A percentile compares a stretch with the other conserved stretches of the same genome.
phyloP scores from a whole-genome alignment of 2,113 vertebrate genomes.

The Dasyurus viverrinus region DNA sequence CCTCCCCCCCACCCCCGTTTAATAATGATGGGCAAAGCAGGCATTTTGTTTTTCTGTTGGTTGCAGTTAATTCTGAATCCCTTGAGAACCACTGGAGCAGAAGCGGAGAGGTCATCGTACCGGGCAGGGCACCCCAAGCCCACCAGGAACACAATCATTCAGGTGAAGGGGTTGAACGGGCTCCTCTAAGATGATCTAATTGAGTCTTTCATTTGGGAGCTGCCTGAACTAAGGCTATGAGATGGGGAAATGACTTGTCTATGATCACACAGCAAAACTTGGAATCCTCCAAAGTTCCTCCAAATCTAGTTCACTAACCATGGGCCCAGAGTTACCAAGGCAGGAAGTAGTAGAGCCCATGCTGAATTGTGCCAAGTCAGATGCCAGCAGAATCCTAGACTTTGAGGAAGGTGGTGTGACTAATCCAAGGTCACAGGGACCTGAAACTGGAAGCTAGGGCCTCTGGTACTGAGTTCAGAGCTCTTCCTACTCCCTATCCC shows the following conservation, averaged over 20 bases:
- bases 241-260: slow-evolving; percentile 18
- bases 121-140: background rate
- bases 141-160: background rate
- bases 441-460: slow-evolving; percentile 38
- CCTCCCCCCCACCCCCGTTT: background rate
- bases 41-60: slow-evolving; percentile 27
- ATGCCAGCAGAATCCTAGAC: background rate
- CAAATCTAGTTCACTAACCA: slow-evolving; percentile 22
- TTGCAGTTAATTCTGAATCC: slow-evolving; percentile 39
- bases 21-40: slow-evolving; percentile 48
- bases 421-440: slow-evolving; percentile 40
- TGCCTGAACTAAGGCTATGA: slow-evolving; percentile 12
- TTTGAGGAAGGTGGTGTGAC: background rate
- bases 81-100: background rate
- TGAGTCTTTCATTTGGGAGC: slow-evolving; percentile 27
- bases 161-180: background rate
- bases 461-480: background rate
- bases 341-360: background rate
- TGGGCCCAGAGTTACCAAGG: background rate
- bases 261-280: slow-evolving; percentile 42
- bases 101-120: background rate
- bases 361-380: background rate
- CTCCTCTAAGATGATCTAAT: background rate
- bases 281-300: slow-evolving; percentile 34
- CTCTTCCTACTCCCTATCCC: slow-evolving; percentile 27